Percentiles rank a stretch among this genome's conserved stretches.
Conservation (phyloP, 1,140 invertebrate species). For the Trichonephila inaurata region DNA sequence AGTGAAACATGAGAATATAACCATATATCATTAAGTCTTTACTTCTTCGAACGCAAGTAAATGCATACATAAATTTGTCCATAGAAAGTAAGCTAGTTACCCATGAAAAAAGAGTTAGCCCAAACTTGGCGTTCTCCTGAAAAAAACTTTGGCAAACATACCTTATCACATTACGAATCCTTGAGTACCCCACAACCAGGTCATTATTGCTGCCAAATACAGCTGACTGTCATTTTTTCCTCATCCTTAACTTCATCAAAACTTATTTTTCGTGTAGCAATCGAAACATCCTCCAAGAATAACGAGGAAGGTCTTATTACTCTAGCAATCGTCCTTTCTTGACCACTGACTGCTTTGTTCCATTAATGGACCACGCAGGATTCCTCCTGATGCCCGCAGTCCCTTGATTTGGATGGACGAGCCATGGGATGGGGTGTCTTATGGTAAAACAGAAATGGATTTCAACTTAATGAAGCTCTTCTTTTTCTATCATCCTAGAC, state of each 20-base stretch:
- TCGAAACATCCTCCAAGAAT: not conserved
- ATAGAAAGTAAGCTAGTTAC: no score
- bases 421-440: not conserved
- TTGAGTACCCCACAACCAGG: not conserved
- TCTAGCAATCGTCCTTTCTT: not conserved
- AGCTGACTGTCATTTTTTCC: conserved; percentile 14
- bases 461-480: conserved; percentile 11
- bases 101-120: no score
- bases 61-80: no score
- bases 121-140: no score
- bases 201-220: not conserved
- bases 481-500: not conserved
- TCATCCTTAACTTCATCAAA: conserved; percentile 18
- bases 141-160: not conserved
- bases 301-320: conserved; percentile 24
- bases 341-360: conserved; percentile 3
- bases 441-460: not conserved
- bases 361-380: not conserved
- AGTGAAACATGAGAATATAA: no score
- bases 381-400: not conserved
- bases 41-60: no score
- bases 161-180: not conserved
- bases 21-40: no score
- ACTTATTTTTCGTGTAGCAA: conserved; percentile 27
- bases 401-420: not conserved